A percentile compares a stretch with the other conserved stretches of the same genome.
phyloP scores from a whole-genome alignment of 2,888 invertebrate genomes.

The Eristalis arbustorum region DNA sequence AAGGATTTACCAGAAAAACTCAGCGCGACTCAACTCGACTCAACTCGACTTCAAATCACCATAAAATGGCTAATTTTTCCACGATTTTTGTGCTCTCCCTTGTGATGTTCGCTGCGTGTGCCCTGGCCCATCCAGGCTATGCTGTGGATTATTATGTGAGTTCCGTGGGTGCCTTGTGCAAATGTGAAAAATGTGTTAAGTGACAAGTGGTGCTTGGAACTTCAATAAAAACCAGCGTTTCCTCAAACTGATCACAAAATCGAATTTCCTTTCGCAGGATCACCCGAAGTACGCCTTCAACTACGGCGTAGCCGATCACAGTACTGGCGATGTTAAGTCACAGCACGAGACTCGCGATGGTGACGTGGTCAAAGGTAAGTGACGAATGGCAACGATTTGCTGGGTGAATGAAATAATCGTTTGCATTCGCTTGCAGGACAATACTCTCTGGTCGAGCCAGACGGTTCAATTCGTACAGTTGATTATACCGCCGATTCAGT shows the following conservation, averaged over 20 bases:
- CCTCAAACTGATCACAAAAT: background rate
- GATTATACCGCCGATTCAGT: slow-evolving; percentile 80
- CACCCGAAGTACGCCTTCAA: slow-evolving; percentile 84
- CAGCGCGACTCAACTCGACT: background rate
- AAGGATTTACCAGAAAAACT: slow-evolving; percentile 7
- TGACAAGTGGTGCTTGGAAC: background rate
- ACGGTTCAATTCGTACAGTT: slow-evolving; percentile 80
- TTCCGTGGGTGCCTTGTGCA: slow-evolving; percentile 64
- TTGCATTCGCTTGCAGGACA: slow-evolving; percentile 74
- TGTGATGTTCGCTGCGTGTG: slow-evolving; percentile 75
- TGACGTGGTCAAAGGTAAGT: slow-evolving; percentile 84
- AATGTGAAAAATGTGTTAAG: background rate
- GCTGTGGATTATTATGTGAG: slow-evolving; percentile 85
- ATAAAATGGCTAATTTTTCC: slow-evolving; percentile 75
- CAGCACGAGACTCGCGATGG: slow-evolving; percentile 85
- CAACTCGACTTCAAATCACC: background rate
- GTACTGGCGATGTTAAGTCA: slow-evolving; percentile 83
- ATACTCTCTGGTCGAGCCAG: slow-evolving; percentile 80
- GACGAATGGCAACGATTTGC: background rate
- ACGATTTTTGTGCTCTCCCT: slow-evolving; percentile 76
- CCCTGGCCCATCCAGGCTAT: slow-evolving; percentile 80
- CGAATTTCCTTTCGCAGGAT: slow-evolving; percentile 78
- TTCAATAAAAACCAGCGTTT: background rate
- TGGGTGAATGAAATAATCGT: background rate
- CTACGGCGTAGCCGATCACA: slow-evolving; percentile 84